phyloP scores from a whole-genome alignment of 1,140 invertebrate species.

The Delia radicum region DNA sequence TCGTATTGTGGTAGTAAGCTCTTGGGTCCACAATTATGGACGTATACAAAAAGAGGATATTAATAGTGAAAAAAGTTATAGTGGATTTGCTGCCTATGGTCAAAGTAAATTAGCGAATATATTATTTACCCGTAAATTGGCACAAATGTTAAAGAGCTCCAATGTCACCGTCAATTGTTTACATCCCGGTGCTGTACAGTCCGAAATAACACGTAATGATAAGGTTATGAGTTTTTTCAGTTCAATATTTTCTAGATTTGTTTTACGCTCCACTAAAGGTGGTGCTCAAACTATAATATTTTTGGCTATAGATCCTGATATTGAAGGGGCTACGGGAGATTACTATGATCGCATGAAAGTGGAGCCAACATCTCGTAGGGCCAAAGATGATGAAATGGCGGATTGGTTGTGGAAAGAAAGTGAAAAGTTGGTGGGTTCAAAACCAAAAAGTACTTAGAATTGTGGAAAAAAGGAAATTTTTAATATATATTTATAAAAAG shows the following conservation, averaged over 20 bases:
- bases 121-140: slow-evolving; percentile 76
- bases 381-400: slow-evolving; percentile 58
- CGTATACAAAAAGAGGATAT: slow-evolving; percentile 72
- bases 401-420: slow-evolving; percentile 71
- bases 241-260: slow-evolving; percentile 56
- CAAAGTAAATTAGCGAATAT: slow-evolving; percentile 87
- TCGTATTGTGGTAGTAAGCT: slow-evolving; percentile 76
- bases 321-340: slow-evolving; percentile 65
- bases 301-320: slow-evolving; percentile 66
- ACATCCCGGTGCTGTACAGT: slow-evolving; percentile 82
- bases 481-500: too few species aligned
- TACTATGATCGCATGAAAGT: slow-evolving; percentile 61
- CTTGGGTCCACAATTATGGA: slow-evolving; percentile 67
- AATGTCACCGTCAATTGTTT: slow-evolving; percentile 77
- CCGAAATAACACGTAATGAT: slow-evolving; percentile 65
- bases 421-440: slow-evolving; percentile 43
- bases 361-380: slow-evolving; percentile 41
- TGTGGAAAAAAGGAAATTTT: too few species aligned
- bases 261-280: slow-evolving; percentile 67
- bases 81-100: slow-evolving; percentile 68
- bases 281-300: slow-evolving; percentile 73
- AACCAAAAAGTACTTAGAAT: too few species aligned
- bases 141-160: slow-evolving; percentile 68
- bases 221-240: not conserved
- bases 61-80: slow-evolving; percentile 69